These are phyloP conservation scores for Drosophila multiciliata DNA, from an alignment of 2,888 invertebrate genomes.

Conservation along the genomic window DNA sequence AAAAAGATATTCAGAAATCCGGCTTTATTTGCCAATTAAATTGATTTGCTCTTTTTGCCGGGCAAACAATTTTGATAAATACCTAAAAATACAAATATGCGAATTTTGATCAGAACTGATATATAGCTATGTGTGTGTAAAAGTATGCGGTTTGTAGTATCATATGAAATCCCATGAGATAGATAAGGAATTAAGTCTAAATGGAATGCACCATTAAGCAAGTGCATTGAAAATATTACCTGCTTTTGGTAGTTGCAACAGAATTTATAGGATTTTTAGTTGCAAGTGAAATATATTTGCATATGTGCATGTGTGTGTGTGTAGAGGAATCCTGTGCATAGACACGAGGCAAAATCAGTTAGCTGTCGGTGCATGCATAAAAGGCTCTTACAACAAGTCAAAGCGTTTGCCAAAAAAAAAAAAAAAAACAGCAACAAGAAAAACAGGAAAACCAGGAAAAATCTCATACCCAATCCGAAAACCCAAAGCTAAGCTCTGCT, in stretches of 20 bases:
- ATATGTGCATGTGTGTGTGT: constrained; percentile 3
- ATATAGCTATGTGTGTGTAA: too few relatives aligned
- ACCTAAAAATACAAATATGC: neutral
- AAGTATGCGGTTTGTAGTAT: too few relatives aligned
- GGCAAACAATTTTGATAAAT: neutral
- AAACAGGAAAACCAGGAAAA: neutral
- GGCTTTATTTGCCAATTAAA: constrained; percentile 13
- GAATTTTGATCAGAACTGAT: neutral
- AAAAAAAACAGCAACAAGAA: neutral
- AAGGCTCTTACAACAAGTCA: constrained; percentile 52
- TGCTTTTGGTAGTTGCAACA: constrained; percentile 11
- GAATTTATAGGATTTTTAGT: constrained; percentile 52
- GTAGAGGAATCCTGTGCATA: constrained; percentile 5
- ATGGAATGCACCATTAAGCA: constrained; percentile 24
- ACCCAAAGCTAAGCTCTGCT: constrained; percentile 37
- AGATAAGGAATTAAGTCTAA: constrained; percentile 10
- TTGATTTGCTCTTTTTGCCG: neutral
- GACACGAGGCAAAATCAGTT: constrained; percentile 53
- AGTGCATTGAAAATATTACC: constrained; percentile 16
- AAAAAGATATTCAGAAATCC: constrained; percentile 1
- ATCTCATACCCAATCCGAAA: neutral
- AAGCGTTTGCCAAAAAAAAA: constrained; percentile 42
- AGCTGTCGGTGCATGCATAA: constrained; percentile 60
- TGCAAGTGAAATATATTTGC: constrained; percentile 33
- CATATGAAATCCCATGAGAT: neutral